A percentile compares a stretch with the other conserved stretches of the same genome.
Evolutionary conservation across 1,140 invertebrate species (phyloP).

Genomic region (Whitmania pigra): DNA sequence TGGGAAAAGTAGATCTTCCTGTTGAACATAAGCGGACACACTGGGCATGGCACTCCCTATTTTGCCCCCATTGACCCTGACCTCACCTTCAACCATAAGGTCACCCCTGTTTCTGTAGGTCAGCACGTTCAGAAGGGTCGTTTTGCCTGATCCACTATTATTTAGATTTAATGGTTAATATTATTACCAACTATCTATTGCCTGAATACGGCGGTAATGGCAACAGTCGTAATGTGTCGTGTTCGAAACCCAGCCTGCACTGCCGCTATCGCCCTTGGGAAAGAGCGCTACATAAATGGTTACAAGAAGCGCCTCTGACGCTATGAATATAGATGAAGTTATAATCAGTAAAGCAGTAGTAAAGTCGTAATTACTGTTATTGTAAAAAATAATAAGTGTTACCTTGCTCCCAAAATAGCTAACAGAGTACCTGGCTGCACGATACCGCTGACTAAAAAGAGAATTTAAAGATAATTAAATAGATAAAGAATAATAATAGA

Average conservation of each 20-base stretch:
- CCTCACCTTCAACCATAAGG: slow-evolving; percentile 57
- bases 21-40: slow-evolving; percentile 84
- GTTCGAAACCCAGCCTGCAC: no score
- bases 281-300: no score
- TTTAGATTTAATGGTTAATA: neutral
- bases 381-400: slow-evolving; percentile 6
- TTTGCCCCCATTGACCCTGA: slow-evolving; percentile 40
- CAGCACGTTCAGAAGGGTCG: slow-evolving; percentile 77
- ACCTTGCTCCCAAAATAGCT: slow-evolving; percentile 73
- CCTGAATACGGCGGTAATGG: neutral
- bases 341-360: no score
- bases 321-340: no score
- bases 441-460: slow-evolving; percentile 58
- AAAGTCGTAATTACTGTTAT: slow-evolving; percentile 11
- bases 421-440: slow-evolving; percentile 76
- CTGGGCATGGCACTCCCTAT: slow-evolving; percentile 51
- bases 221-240: no score
- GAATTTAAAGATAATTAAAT: no score
- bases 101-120: slow-evolving; percentile 62
- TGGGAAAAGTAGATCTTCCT: slow-evolving; percentile 52
- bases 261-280: no score
- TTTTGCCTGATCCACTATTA: slow-evolving; percentile 80
- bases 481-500: no score
- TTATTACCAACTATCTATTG: neutral
- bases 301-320: no score